Percentiles rank a stretch among this genome's conserved stretches.
Conservation (phyloP, 2,888 invertebrate genomes). For the Drosophila cyrtoloma region DNA sequence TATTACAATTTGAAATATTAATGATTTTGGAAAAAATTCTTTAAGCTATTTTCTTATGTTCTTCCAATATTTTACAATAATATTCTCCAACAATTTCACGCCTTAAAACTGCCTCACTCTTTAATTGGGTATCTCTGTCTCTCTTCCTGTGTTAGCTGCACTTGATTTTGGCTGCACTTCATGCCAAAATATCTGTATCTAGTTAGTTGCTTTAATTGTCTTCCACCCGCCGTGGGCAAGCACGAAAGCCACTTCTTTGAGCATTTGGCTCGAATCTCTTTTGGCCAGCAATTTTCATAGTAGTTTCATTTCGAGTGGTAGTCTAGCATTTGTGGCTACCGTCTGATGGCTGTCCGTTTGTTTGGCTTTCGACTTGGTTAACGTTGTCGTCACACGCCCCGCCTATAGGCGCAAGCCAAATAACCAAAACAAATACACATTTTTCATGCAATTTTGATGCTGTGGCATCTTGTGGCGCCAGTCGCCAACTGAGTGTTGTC, state of each 20-base stretch:
- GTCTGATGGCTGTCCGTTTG: constrained; percentile 80
- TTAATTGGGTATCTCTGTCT: background rate
- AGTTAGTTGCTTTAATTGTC: constrained; percentile 48
- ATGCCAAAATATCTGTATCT: constrained; percentile 20
- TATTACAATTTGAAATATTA: background rate
- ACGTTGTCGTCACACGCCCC: constrained; percentile 41
- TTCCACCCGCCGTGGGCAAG: constrained; percentile 51
- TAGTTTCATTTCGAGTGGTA: constrained; percentile 52
- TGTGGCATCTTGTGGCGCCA: constrained; percentile 71
- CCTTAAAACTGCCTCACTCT: background rate
- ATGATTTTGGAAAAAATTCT: background rate
- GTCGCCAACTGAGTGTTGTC: constrained; percentile 65
- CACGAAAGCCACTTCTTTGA: constrained; percentile 55
- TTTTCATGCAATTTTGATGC: constrained; percentile 74
- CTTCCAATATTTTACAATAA: background rate
- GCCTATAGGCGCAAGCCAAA: constrained; percentile 18
- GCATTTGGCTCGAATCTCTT: constrained; percentile 44
- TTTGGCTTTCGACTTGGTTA: constrained; percentile 79
- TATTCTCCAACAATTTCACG: background rate
- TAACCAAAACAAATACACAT: constrained; percentile 33
- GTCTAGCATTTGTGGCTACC: constrained; percentile 65
- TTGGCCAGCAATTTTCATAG: constrained; percentile 48
- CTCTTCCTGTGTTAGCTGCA: background rate
- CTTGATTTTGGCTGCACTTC: constrained; percentile 9
- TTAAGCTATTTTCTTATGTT: background rate